These are phyloP conservation scores for Pogonophryne albipinna DNA, from an alignment of 2,797 vertebrate species.

Conservation along the genomic window DNA sequence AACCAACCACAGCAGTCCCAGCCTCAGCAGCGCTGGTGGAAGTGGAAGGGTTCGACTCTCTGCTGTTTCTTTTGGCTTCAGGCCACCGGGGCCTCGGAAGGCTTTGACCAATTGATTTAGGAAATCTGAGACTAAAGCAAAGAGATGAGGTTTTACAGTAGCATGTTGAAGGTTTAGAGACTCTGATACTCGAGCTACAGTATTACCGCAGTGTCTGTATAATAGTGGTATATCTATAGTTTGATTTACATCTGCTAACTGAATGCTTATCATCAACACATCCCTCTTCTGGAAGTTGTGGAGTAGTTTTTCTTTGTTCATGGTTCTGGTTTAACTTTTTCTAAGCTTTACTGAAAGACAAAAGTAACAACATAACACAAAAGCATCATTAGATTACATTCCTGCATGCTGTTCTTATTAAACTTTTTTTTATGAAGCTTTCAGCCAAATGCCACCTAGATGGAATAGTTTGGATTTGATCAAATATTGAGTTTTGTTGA, in stretches of 20 bases:
- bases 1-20: conserved; percentile 58
- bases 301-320: neutral
- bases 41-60: conserved; percentile 42
- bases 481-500: too few relatives aligned
- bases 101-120: conserved; percentile 62
- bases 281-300: neutral
- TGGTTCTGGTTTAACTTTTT: neutral
- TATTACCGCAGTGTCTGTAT: neutral
- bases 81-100: conserved; percentile 50
- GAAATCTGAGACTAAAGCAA: conserved; percentile 51
- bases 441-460: neutral
- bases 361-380: neutral
- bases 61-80: conserved; percentile 61
- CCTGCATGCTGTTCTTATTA: neutral
- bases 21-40: conserved; percentile 40
- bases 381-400: neutral
- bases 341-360: neutral
- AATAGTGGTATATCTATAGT: neutral
- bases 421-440: neutral
- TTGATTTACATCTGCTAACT: neutral
- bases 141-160: conserved; percentile 57
- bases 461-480: neutral
- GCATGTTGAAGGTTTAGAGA: conserved; percentile 31
- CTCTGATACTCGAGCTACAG: conserved; percentile 13
- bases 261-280: neutral